Percentiles rank a stretch among this genome's conserved stretches.
Conservation (phyloP, 1,140 invertebrate species). For the Radopholus similis region DNA sequence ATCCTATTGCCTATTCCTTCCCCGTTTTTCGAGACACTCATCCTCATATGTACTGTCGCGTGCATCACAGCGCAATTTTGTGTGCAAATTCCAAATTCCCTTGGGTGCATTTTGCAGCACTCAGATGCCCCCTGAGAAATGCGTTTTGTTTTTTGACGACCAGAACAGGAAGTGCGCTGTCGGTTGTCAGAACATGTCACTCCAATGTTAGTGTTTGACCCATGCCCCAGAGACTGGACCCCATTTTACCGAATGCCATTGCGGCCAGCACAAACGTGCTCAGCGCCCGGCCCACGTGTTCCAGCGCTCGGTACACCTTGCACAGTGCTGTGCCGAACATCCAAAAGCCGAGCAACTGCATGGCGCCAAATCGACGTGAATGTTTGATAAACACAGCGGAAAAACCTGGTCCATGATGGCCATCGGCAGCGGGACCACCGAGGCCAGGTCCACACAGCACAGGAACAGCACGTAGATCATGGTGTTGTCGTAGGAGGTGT, state of each 20-base stretch:
- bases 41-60: too few relatives aligned
- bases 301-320: conserved; percentile 48
- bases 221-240: too few relatives aligned
- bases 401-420: conserved; percentile 55
- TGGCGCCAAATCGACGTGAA: background rate
- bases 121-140: too few relatives aligned
- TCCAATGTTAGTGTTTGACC: background rate
- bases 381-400: background rate
- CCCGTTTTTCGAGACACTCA: too few relatives aligned
- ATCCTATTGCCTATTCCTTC: too few relatives aligned
- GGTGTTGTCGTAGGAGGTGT: conserved; percentile 51
- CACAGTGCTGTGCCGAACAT: conserved; percentile 55
- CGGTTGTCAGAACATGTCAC: too few relatives aligned
- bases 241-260: conserved; percentile 25
- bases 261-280: conserved; percentile 49
- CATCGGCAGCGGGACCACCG: conserved; percentile 56
- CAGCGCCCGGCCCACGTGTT: conserved; percentile 47
- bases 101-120: too few relatives aligned
- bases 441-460: conserved; percentile 51
- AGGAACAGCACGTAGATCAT: conserved; percentile 56
- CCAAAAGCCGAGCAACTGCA: conserved; percentile 54
- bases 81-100: too few relatives aligned
- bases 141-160: too few relatives aligned
- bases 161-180: too few relatives aligned
- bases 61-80: too few relatives aligned